Percentiles rank a stretch among this genome's conserved stretches.
These are phyloP conservation scores for Teleopsis dalmanni DNA, from an alignment of 1,140 invertebrate species.

Conservation along the genomic window DNA sequence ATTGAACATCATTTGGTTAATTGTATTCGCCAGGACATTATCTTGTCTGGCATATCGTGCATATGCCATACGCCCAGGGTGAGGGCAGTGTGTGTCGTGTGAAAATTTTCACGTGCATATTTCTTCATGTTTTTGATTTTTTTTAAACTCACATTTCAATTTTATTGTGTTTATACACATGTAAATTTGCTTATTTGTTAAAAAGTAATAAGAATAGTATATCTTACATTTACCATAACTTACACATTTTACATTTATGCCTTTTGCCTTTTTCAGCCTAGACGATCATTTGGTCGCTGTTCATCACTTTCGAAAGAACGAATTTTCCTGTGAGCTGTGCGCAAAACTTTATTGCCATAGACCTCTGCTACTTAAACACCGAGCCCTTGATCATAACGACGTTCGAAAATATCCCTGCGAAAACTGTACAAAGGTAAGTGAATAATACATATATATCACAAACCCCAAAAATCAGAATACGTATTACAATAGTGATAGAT, in stretches of 20 bases:
- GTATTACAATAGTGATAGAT: too few relatives aligned
- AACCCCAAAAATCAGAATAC: too few relatives aligned
- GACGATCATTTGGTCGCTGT: constrained; percentile 69
- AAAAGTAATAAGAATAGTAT: too few relatives aligned
- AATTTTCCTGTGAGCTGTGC: constrained; percentile 79
- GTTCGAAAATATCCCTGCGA: constrained; percentile 82
- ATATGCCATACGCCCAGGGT: too few relatives aligned
- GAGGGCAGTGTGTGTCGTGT: too few relatives aligned
- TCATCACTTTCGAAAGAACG: constrained; percentile 67
- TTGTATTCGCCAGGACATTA: constrained; percentile 23
- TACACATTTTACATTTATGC: neutral
- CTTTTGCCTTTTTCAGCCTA: constrained; percentile 56
- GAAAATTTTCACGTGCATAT: too few relatives aligned
- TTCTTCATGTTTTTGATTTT: too few relatives aligned
- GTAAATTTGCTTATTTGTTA: too few relatives aligned
- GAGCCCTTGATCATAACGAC: constrained; percentile 69
- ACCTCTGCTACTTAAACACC: constrained; percentile 73
- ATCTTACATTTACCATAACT: too few relatives aligned
- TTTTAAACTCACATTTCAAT: too few relatives aligned
- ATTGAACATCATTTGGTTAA: constrained; percentile 46
- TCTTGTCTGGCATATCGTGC: constrained; percentile 11
- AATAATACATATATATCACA: too few relatives aligned
- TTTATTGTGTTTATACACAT: too few relatives aligned
- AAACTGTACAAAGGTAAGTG: constrained; percentile 78
- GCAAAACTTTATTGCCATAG: constrained; percentile 74